Base-by-base conservation (phyloP, 1,140 invertebrate species). In the Elymnias hypermnestra region DNA sequence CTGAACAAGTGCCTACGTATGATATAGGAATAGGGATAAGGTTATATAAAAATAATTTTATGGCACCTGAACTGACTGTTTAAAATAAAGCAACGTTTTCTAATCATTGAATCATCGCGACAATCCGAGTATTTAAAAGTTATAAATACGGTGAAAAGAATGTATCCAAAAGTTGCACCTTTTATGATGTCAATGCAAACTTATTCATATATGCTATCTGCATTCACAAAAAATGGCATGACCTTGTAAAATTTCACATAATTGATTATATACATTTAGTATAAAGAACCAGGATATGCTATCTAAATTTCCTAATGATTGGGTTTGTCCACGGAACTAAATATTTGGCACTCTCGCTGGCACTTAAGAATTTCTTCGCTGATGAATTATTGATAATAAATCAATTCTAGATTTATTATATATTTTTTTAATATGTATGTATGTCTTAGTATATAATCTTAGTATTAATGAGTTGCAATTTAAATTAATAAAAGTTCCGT, bases 221-320 rank as follows among this genome's bases (percentile, higher is more conserved):
- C 29, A 33, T 33, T 15, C 29, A 33, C 1, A 33, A 33, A 33
- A 33, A 44, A 19, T 53, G 43, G 49, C 46, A 38, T 45, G 58
- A 44, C 57, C 59, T 65, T 55, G 51, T 57, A 57, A 42, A 62
- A 47, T 64, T 56, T 64, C 48, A 61, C 48, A 47, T 62, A 41
- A 67, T 63, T 56, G 52, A 60, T 53, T 50, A n/a, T 12, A 29
- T 47, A 12, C 38, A 43, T 53, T 57, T 51, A 53, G 19, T n/a
- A 53, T 28, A 56, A 41, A 45, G 21, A 57, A 50, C 45, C 38
- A 53, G 40, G 18, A 46, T 53, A 12, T 13, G 22, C 31, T 39
- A 28, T 21, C 19, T 45, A 26, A 23, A 48, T 46, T 46, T 53
- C 36, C 47, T 55, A 60, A 62, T 50, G 49, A 33, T 53, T 31